Conservation (phyloP, 2,113 vertebrate genomes). For the Axis porcinus region DNA sequence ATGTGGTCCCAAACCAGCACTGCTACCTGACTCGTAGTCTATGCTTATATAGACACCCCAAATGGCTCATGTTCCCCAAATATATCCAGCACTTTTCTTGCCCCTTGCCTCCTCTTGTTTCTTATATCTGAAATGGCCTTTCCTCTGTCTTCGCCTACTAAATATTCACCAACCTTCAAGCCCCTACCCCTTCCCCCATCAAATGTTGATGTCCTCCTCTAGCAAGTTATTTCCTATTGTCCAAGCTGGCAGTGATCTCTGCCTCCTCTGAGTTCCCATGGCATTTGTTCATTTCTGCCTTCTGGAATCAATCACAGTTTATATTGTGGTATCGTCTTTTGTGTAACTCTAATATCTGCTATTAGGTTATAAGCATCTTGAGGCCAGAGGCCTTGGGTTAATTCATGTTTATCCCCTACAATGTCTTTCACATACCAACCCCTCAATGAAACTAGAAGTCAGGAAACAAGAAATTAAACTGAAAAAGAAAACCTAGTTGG, state of each 20-base stretch:
- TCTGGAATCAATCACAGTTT: not conserved
- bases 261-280: not conserved
- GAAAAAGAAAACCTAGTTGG: not conserved
- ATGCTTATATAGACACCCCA: not conserved
- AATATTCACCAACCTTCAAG: not conserved
- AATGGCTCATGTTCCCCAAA: not conserved
- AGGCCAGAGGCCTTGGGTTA: not conserved
- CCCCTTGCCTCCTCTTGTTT: not conserved
- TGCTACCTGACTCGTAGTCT: not conserved
- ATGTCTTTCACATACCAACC: not conserved
- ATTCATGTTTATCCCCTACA: not conserved
- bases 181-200: not conserved
- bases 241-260: not conserved
- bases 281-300: not conserved
- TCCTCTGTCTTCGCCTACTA: not conserved
- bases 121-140: not conserved
- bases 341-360: not conserved
- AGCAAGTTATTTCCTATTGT: not conserved
- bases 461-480: not conserved
- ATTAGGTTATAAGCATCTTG: not conserved
- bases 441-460: constrained; percentile 2
- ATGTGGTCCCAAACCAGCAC: not conserved
- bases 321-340: not conserved
- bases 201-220: not conserved
- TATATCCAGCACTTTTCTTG: not conserved